Evolutionary conservation across 1,140 invertebrate genomes (phyloP).

Genomic region (Schmidtea mediterranea): DNA sequence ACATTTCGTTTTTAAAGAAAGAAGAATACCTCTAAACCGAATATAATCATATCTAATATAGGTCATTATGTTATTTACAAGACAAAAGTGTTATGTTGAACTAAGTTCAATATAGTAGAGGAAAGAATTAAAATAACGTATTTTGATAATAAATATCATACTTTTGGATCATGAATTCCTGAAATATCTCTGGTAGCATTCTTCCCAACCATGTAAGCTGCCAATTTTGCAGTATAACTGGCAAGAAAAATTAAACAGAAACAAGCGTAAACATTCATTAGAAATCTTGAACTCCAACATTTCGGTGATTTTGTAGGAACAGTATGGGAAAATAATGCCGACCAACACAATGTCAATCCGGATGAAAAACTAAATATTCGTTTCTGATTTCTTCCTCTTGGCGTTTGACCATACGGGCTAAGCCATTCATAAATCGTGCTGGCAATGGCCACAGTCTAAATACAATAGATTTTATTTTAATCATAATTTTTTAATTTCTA

Average conservation of each 20-base stretch:
- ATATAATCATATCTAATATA: background rate
- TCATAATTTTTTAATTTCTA: too few relatives aligned
- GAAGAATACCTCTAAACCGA: too few relatives aligned
- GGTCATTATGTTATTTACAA: too few relatives aligned
- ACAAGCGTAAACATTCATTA: conserved; percentile 21
- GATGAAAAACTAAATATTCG: conserved; percentile 6
- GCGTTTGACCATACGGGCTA: conserved; percentile 10
- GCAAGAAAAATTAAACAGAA: conserved; percentile 93
- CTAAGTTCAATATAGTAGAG: too few relatives aligned
- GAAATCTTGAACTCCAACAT: conserved; percentile 2
- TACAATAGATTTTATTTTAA: too few relatives aligned
- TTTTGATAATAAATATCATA: too few relatives aligned
- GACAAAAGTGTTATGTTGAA: too few relatives aligned
- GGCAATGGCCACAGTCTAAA: conserved; percentile 3
- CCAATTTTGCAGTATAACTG: conserved; percentile 85
- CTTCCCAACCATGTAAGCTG: conserved; percentile 83
- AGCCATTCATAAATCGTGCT: conserved; percentile 10
- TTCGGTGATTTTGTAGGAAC: conserved; percentile 6
- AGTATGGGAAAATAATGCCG: conserved; percentile 7
- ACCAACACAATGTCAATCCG: conserved; percentile 5
- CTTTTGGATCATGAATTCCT: conserved; percentile 1
- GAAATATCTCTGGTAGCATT: conserved; percentile 75
- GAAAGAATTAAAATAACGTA: too few relatives aligned
- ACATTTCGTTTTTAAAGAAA: too few relatives aligned
- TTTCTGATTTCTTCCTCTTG: conserved; percentile 2